These are phyloP conservation scores for Ochropleura plecta DNA, from an alignment of 2,888 invertebrate species.

Conservation along the genomic window DNA sequence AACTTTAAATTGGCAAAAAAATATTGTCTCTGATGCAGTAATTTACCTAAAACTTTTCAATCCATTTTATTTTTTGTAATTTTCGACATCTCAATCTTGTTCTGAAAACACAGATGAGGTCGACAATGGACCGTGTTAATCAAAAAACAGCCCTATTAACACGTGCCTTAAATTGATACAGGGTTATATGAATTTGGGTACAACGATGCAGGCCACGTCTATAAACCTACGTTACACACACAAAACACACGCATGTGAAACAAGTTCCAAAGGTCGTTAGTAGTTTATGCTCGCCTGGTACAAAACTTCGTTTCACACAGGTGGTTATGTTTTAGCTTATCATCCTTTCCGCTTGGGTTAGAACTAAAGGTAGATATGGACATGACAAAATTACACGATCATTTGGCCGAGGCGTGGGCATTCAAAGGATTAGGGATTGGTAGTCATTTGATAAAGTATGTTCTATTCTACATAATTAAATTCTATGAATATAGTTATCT, in stretches of 20 bases:
- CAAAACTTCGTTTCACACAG: constrained; percentile 19
- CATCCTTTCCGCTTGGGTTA: constrained; percentile 2
- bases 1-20: too few relatives aligned
- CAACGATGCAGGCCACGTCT: not conserved
- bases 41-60: too few relatives aligned
- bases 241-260: not conserved
- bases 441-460: not conserved
- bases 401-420: not conserved
- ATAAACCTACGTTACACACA: not conserved
- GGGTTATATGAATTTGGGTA: too few relatives aligned
- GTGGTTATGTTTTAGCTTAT: constrained; percentile 20
- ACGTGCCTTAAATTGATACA: too few relatives aligned
- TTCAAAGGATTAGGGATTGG: not conserved
- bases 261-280: constrained; percentile 25
- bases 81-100: too few relatives aligned
- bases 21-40: too few relatives aligned
- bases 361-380: not conserved
- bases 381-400: constrained; percentile 2
- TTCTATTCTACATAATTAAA: too few relatives aligned
- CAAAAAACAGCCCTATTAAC: too few relatives aligned
- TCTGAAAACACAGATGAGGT: too few relatives aligned
- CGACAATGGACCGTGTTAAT: too few relatives aligned
- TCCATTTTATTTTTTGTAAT: too few relatives aligned
- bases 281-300: constrained; percentile 45
- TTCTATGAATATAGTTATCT: too few relatives aligned